Evolutionary conservation across 2,797 vertebrate species (phyloP), one percentile per base, ranked within the genome.

Genomic region (Lycodopsis pacificus): DNA sequence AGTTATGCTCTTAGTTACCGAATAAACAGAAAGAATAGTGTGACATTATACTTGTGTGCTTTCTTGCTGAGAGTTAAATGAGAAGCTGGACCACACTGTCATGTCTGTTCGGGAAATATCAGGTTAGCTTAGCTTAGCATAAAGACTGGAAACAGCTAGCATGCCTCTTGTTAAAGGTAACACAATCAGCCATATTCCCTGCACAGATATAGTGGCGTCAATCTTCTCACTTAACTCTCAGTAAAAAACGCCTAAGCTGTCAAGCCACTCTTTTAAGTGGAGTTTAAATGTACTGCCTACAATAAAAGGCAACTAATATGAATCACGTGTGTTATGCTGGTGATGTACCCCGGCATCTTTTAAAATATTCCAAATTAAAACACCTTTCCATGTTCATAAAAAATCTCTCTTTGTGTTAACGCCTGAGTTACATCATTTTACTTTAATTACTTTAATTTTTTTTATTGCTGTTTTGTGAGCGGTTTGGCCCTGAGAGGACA

Each of bases 361-460:
- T 51, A 42, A 80, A 70, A 46, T 14, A 27, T 34, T 67, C 6
- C 69, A 62, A 64, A 83, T 76, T 65, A 86, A 86, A 86, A 76
- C 34, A 54, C 14, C 0, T 73, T 71, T 71, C 80, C 17, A 25
- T 73, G 57, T 54, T 57, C 5, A 25, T 72, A 51, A 27, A 65
- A 65, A 57, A 7, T 36, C 2, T 65, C 44, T 48, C 3, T 63
- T 34, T 76, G 30, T 30, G 22, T 59, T 73, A 62, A 12, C 14
- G 34, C 10, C 10, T n/a, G 25, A 42, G 27, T 59, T 42, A 19
- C 3, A 4, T 70, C 20, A 44, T 73, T 77, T 56, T 49, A 27
- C 6, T 73, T 58, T 36, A 19, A 32, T 27, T 32, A 5, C n/a
- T n/a, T n/a, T n/a, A n/a, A n/a, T n/a, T n/a, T n/a, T n/a, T n/a